phyloP scores from a whole-genome alignment of 1,140 invertebrate species.

The Drosophila ohnishii region DNA sequence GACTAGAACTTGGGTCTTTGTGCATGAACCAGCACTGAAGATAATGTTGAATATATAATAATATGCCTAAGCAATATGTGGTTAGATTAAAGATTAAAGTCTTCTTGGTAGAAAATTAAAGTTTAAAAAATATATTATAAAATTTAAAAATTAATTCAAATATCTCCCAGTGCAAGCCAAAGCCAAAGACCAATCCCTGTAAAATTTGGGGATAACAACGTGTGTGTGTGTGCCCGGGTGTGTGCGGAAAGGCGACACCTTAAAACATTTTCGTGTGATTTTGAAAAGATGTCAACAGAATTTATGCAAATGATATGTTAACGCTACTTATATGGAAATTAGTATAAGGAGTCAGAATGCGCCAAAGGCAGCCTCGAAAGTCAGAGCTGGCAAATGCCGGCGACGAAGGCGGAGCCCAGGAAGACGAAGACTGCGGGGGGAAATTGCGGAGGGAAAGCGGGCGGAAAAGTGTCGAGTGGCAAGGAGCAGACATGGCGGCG shows the following conservation, averaged over 20 bases:
- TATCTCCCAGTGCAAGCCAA: constrained; percentile 26
- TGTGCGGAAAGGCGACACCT: constrained; percentile 58
- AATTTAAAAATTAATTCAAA: not conserved
- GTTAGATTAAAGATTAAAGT: not conserved
- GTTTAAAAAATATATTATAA: not conserved
- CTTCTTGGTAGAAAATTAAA: not conserved
- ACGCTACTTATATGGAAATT: constrained; percentile 82
- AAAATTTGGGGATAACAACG: constrained; percentile 49
- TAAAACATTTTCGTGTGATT: constrained; percentile 81
- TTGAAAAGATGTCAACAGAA: constrained; percentile 82
- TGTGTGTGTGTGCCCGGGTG: constrained; percentile 19
- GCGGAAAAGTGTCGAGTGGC: constrained; percentile 41
- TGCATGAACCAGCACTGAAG: not conserved
- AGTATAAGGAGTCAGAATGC: constrained; percentile 79
- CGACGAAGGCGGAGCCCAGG: not conserved
- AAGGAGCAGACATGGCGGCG: constrained; percentile 31
- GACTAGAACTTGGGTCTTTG: not conserved
- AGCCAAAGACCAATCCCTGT: constrained; percentile 19
- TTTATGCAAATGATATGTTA: constrained; percentile 82
- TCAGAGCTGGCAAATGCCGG: constrained; percentile 16
- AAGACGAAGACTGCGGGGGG: not conserved
- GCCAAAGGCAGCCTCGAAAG: constrained; percentile 66
- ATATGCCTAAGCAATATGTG: not conserved
- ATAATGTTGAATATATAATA: not conserved
- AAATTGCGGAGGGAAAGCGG: not conserved